These are phyloP conservation scores for Micromys minutus DNA, from an alignment of 2,113 vertebrate species.

Conservation along the genomic window DNA sequence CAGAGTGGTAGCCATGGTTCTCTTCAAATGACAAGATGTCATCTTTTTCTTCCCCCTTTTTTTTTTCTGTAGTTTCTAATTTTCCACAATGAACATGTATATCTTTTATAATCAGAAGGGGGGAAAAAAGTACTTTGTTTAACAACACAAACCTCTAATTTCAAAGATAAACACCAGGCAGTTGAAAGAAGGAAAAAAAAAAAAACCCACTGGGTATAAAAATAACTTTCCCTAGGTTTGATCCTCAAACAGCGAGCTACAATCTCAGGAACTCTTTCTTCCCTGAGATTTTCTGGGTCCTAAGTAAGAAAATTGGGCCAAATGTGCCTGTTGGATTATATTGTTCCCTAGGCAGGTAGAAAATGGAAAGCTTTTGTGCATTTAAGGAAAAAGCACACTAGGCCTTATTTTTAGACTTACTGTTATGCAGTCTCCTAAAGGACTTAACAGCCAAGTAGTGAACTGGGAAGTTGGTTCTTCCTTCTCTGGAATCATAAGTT, in stretches of 20 bases:
- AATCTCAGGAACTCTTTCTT: slow-evolving; percentile 75
- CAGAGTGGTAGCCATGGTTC: not conserved
- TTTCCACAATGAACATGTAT: slow-evolving; percentile 57
- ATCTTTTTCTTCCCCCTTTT: not conserved
- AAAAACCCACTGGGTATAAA: slow-evolving; percentile 64
- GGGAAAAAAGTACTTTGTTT: slow-evolving; percentile 56
- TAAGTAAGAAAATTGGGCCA: slow-evolving; percentile 47
- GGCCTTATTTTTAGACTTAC: slow-evolving; percentile 71
- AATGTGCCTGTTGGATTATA: slow-evolving; percentile 53
- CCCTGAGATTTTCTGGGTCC: slow-evolving; percentile 62
- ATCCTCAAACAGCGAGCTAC: slow-evolving; percentile 62
- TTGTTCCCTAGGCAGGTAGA: slow-evolving; percentile 53
- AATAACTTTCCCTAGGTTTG: slow-evolving; percentile 74
- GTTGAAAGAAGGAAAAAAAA: slow-evolving; percentile 55
- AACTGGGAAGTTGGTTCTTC: slow-evolving; percentile 44
- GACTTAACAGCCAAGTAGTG: slow-evolving; percentile 6
- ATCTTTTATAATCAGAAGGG: slow-evolving; percentile 70
- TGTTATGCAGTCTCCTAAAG: slow-evolving; percentile 44
- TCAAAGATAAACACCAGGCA: slow-evolving; percentile 66
- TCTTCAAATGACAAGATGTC: slow-evolving; percentile 40
- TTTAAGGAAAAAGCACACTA: slow-evolving; percentile 51
- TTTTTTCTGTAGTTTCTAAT: slow-evolving; percentile 52
- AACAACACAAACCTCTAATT: slow-evolving; percentile 63
- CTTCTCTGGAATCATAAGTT: not conserved
- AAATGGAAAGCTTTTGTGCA: slow-evolving; percentile 45